These are phyloP conservation scores for Sarcophaga variegata DNA, from an alignment of 2,888 invertebrate genomes.

Conservation along the genomic window DNA sequence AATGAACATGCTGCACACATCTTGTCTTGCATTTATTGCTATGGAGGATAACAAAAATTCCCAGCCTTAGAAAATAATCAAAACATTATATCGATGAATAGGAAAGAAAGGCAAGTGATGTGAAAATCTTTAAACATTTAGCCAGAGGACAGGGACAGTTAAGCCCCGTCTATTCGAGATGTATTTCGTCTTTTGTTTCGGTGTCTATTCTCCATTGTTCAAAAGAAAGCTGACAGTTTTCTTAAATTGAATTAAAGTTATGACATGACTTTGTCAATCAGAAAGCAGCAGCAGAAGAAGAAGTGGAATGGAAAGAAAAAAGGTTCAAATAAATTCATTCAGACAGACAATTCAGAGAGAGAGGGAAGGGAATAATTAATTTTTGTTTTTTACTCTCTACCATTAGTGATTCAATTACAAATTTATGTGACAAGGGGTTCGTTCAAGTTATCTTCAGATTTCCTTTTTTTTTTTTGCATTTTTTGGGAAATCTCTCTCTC, in stretches of 20 bases:
- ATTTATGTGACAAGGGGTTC: slow-evolving; percentile 64
- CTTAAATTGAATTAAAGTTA: slow-evolving; percentile 74
- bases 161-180: not conserved
- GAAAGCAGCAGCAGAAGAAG: not conserved
- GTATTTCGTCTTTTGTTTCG: not conserved
- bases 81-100: not conserved
- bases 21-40: not conserved
- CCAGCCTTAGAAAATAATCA: slow-evolving; percentile 1
- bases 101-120: slow-evolving; percentile 29
- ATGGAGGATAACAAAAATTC: not conserved
- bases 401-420: slow-evolving; percentile 63
- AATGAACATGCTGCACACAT: not conserved
- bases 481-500: slow-evolving; percentile 25
- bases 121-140: slow-evolving; percentile 44
- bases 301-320: slow-evolving; percentile 24
- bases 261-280: slow-evolving; percentile 79
- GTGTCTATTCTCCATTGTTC: slow-evolving; percentile 20
- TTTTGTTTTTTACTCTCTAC: slow-evolving; percentile 14
- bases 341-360: not conserved
- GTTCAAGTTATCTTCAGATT: not conserved
- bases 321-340: slow-evolving; percentile 36
- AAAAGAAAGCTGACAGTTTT: slow-evolving; percentile 53
- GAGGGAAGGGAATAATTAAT: slow-evolving; percentile 34
- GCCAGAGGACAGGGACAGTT: slow-evolving; percentile 61
- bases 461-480: slow-evolving; percentile 30